Evolutionary conservation across 2,113 vertebrate genomes (phyloP), one percentile per base, ranked within the genome.

Genomic region (Micromys minutus): DNA sequence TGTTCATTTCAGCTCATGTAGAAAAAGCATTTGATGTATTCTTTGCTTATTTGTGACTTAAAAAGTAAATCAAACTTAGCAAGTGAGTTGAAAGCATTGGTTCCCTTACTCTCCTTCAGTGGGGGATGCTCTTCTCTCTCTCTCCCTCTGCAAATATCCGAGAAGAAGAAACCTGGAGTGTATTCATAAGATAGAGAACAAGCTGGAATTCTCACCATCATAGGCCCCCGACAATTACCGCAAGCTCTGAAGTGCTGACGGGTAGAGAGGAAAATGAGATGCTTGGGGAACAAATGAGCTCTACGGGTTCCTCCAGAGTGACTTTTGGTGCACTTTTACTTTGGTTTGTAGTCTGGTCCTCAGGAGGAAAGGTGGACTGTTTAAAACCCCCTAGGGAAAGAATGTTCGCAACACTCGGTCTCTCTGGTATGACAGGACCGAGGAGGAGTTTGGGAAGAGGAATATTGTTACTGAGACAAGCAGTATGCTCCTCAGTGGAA

Each of bases 41-140:
- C 34, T 85, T 93, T 83, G 92, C 26, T 83, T 95, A 83, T 84
- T 93, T 93, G 87, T 94, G 29, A 81, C 55, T 26, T 5, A 71
- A 39, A n/a, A 71, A 21, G 3, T 7, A 72, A 72, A 85, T 89
- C 45, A 47, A 47, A 15, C 29, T 80, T 85, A 89, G 24, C n/a
- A 79, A 96, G 72, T 61, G 75, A 97, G 22, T 61, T 79, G 39
- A 45, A 94, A 95, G 94, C 8, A 8, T 65, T 72, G 69, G 36
- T 31, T 42, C 45, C 94, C 21, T 86, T 93, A 80, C 93, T 90
- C 94, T 61, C 11, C 29, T 87, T 95, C 79, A 94, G 55, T 93
- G 77, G 47, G 85, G 90, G 63, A 76, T 36, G 36, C 72, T 90
- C 52, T 89, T 94, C 85, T 90, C 31, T 15, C 31, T 15, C 74